Evolutionary conservation across 1,140 invertebrate genomes (phyloP).

Genomic region (Drosophila triauraria): DNA sequence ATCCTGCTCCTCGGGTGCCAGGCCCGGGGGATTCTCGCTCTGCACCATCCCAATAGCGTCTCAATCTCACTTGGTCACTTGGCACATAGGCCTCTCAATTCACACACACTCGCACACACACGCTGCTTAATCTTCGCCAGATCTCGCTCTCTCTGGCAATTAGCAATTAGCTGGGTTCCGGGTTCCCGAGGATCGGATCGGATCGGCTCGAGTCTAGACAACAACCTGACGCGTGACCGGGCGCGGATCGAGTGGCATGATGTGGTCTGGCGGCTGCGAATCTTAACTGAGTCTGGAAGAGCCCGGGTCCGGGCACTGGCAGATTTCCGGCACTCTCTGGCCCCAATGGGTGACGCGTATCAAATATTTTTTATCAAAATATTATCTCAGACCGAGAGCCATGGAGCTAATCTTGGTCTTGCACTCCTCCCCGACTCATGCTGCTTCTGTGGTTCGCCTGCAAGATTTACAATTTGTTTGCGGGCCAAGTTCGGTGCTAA

Average conservation of each 20-base stretch:
- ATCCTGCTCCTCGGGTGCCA: constrained; percentile 41
- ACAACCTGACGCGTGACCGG: constrained; percentile 58
- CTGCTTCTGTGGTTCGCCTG: constrained; percentile 55
- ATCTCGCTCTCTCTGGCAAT: constrained; percentile 12
- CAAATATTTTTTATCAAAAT: constrained; percentile 41
- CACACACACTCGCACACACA: constrained; percentile 20
- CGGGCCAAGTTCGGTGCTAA: constrained; percentile 30
- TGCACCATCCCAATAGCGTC: constrained; percentile 55
- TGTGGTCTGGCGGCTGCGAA: constrained; percentile 44
- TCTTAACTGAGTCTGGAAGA: constrained; percentile 60
- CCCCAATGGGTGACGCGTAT: constrained; percentile 1
- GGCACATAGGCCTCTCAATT: constrained; percentile 50
- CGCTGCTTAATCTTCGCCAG: constrained; percentile 59
- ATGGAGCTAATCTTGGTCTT: constrained; percentile 46
- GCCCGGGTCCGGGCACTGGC: constrained; percentile 5
- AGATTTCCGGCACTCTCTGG: not conserved
- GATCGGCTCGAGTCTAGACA: constrained; percentile 22
- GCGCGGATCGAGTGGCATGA: constrained; percentile 64
- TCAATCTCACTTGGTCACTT: constrained; percentile 7
- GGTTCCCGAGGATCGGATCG: not conserved
- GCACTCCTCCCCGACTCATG: constrained; percentile 10
- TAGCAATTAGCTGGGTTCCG: constrained; percentile 54
- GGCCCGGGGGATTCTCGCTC: constrained; percentile 42
- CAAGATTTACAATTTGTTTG: constrained; percentile 63
- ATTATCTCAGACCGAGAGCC: constrained; percentile 45